phyloP scores from a whole-genome alignment of 2,888 invertebrate genomes.

The Eupithecia exiguata region DNA sequence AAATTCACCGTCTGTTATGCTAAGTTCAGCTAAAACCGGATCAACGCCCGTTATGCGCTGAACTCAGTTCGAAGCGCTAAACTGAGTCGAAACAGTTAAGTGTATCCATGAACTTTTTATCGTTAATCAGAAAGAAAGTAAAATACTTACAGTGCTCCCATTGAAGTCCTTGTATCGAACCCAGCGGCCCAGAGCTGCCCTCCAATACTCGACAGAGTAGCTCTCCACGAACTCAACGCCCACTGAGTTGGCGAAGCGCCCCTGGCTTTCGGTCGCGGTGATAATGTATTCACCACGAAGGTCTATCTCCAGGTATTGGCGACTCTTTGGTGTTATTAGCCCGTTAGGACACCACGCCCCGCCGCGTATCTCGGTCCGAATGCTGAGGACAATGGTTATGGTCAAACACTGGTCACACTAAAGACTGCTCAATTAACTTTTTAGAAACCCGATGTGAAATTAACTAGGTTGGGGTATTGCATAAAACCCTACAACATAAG shows the following conservation, averaged over 20 bases:
- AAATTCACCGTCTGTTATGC: too few species aligned
- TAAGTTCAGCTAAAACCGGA: too few species aligned
- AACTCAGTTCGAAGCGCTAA: too few species aligned
- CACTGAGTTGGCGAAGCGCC: slow-evolving; percentile 95
- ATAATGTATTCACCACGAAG: slow-evolving; percentile 89
- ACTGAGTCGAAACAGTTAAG: neutral
- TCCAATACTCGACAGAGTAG: slow-evolving; percentile 92
- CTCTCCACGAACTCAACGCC: slow-evolving; percentile 94
- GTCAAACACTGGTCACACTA: neutral
- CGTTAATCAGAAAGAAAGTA: neutral
- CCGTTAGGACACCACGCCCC: slow-evolving; percentile 97
- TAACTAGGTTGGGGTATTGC: neutral
- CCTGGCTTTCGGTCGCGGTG: slow-evolving; percentile 94
- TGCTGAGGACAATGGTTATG: slow-evolving; percentile 78
- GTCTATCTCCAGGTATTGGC: slow-evolving; percentile 93
- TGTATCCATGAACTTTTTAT: neutral
- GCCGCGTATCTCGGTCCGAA: slow-evolving; percentile 92
- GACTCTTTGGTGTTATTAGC: slow-evolving; percentile 88
- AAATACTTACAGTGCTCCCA: slow-evolving; percentile 87
- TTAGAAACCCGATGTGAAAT: neutral
- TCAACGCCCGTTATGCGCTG: too few species aligned
- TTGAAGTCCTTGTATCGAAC: slow-evolving; percentile 90
- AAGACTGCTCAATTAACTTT: neutral
- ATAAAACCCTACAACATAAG: neutral
- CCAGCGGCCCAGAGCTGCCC: slow-evolving; percentile 87